Evolutionary conservation across 2,797 vertebrate species (phyloP).

Genomic region (Centroberyx gerrardi): DNA sequence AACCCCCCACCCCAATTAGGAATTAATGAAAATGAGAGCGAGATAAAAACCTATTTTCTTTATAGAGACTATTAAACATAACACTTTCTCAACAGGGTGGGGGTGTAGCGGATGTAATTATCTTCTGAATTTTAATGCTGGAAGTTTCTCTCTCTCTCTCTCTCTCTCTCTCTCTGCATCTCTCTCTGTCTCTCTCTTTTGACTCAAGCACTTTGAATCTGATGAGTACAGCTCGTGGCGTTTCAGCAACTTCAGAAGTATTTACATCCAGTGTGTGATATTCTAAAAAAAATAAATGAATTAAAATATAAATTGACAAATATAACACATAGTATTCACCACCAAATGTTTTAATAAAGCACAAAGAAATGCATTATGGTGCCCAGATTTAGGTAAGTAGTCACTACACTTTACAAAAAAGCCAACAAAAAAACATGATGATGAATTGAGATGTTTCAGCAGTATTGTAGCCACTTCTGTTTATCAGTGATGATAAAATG

Average conservation of each 20-base stretch:
- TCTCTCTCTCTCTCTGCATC: conserved; percentile 38
- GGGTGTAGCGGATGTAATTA: conserved; percentile 89
- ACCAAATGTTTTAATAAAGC: conserved; percentile 58
- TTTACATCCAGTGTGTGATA: conserved; percentile 64
- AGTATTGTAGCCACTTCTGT: too few species aligned
- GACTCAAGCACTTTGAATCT: conserved; percentile 84
- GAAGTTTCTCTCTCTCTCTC: conserved; percentile 79
- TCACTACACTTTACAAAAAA: too few species aligned
- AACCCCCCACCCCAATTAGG: conserved; percentile 92
- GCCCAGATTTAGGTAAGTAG: conserved; percentile 28
- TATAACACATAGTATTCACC: conserved; percentile 57
- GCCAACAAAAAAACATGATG: too few species aligned
- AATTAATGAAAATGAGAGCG: conserved; percentile 92
- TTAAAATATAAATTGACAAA: conserved; percentile 67
- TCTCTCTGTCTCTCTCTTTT: conserved; percentile 66
- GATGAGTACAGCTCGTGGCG: conserved; percentile 81
- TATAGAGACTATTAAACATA: conserved; percentile 92
- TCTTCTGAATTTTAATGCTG: conserved; percentile 90
- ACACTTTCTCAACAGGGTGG: conserved; percentile 89
- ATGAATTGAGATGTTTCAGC: too few species aligned
- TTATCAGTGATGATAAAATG: neutral
- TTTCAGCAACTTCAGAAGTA: conserved; percentile 80
- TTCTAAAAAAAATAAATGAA: conserved; percentile 45
- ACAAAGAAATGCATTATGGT: conserved; percentile 41
- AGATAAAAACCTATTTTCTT: conserved; percentile 92